Evolutionary conservation across 2,113 vertebrate genomes (phyloP), one percentile per base, ranked within the genome.

Genomic region (Aptenodytes patagonicus): DNA sequence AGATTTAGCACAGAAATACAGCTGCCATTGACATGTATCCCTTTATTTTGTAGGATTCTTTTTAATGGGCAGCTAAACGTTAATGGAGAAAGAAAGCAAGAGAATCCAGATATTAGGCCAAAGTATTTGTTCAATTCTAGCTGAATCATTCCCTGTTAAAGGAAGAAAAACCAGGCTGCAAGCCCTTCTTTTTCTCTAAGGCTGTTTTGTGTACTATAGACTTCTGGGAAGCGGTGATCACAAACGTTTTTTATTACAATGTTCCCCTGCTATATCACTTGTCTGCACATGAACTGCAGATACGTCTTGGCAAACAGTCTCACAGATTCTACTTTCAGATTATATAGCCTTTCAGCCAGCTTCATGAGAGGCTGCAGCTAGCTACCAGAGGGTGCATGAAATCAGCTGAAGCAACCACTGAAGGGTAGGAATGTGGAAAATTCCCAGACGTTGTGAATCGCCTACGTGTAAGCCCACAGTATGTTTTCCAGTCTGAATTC

Each of bases 1-100:
- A 97, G 87, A 87, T 82, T 52, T 93, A 90, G 51, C n/a, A 82
- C 16, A 75, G 76, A 91, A 96, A 83, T 62, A 83, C 71, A 90
- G 85, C 75, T 84, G 86, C 28, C 26, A 42, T 28, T 92, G 34
- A 71, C 83, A 85, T 88, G 54, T 36, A 95, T 75, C 29, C n/a
- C 34, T 94, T 89, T 87, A 64, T 66, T 88, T 92, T 76, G 14
- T 8, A 70, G 76, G 47, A 85, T 49, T 97, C 64, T 62, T 83
- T 96, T 92, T 80, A 85, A 83, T 5, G n/a, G 25, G 32, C 26
- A 66, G 36, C 57, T 90, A 42, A 83, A 69, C 10, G 52, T 57
- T 46, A 61, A 49, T 4, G 18, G 38, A 75, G 78, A 78, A 80
- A 51, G 34, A 58, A 89, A 70, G 21, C 25, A 77, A 60, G 34